Evolutionary conservation across 2,797 vertebrate genomes (phyloP).

Genomic region (Galagoides demidoff): DNA sequence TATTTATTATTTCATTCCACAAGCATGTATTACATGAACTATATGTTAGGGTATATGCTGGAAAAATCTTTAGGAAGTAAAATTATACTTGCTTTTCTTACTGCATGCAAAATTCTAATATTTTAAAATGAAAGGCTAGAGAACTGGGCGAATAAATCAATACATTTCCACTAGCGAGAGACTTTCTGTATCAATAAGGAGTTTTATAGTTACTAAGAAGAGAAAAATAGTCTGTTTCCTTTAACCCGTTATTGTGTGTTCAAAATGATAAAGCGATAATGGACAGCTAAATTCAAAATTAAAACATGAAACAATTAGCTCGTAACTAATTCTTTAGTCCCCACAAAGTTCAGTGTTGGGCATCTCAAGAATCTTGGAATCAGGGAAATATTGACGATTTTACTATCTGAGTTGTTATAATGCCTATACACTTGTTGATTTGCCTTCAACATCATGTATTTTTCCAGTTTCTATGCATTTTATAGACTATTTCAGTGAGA

Average conservation of each 20-base stretch:
- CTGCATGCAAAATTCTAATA: background rate
- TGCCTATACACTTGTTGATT: conserved; percentile 17
- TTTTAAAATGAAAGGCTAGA: background rate
- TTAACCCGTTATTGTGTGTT: background rate
- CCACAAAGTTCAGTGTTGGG: conserved; percentile 10
- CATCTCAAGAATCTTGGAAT: background rate
- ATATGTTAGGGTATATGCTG: background rate
- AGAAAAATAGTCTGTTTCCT: background rate
- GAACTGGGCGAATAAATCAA: background rate
- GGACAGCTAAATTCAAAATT: background rate
- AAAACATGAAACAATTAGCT: background rate
- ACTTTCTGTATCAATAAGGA: background rate
- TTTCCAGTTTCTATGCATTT: background rate
- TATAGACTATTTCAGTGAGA: background rate
- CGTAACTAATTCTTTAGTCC: background rate
- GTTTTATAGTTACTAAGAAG: background rate
- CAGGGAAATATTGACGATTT: background rate
- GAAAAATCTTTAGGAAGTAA: background rate
- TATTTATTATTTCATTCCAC: background rate
- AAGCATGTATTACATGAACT: background rate
- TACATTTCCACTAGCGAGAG: background rate
- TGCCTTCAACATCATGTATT: background rate
- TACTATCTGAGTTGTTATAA: background rate
- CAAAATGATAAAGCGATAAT: background rate
- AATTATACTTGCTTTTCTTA: background rate